Base-by-base conservation (phyloP, 2,797 vertebrate species). In the Parotocinclus haroldoi region DNA sequence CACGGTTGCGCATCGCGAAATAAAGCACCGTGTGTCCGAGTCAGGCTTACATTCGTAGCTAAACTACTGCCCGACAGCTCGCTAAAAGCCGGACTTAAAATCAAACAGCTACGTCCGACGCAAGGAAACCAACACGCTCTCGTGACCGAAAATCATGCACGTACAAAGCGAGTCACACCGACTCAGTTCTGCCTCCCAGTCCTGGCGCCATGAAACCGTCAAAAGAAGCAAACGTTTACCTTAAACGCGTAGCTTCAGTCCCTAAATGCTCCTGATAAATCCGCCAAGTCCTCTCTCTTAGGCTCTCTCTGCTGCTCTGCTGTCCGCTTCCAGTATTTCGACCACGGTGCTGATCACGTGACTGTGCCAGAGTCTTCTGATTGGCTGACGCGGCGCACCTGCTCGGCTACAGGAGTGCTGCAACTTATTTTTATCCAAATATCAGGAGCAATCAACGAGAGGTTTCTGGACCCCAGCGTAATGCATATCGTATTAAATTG, bases 331-430 rank as follows among this genome's bases (percentile, higher is more conserved):
- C 71, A 76, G 81, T 81, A 82, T 86, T 85, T 80, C 88, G 79
- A 82, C 76, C 27, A 74, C 78, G 77, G 85, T 81, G 82, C 77
- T 81, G 86, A 70, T 84, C 89, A 91, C 89, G 87, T 91, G 89
- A 81, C 79, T 77, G 46, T 68, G 72, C 74, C 68, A 77, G 10
- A 64, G 70, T 74, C 69, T 73, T 79, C 82, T 84, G 83, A 90
- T 89, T 89, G 90, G 89, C 71, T 76, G 82, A 83, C 16, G 52
- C 46, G 53, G 53, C 71, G 73, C 61, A 72, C 73, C 66, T 72
- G 65, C 53, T 69, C 40, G 14, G 55, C 58, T 58, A 66, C 49
- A 9, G 40, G 14, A 67, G 27, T 16, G 38, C 4, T 14, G 16
- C 10, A 50, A 50, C 14, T 50, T 27, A 27, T 27, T 27, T 27